Percentiles rank a stretch among this genome's conserved stretches.
phyloP scores from a whole-genome alignment of 2,888 invertebrate genomes.

The Cistogaster globosa region DNA sequence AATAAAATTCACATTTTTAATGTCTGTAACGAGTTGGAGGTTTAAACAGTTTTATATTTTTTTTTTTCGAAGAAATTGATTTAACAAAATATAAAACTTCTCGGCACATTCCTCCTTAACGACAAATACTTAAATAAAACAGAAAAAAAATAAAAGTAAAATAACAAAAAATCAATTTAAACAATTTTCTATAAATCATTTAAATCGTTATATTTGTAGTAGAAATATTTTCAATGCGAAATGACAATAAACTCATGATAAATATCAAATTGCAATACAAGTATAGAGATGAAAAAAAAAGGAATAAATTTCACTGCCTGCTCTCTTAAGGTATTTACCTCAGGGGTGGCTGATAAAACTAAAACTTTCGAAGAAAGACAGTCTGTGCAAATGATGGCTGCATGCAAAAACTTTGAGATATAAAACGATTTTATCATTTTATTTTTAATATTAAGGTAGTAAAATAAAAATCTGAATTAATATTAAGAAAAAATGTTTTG shows the following conservation, averaged over 20 bases:
- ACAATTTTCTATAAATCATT: slow-evolving; percentile 65
- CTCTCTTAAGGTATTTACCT: slow-evolving; percentile 13
- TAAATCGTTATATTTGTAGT: slow-evolving; percentile 27
- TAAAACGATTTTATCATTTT: not conserved
- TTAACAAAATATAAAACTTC: slow-evolving; percentile 43
- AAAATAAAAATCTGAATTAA: not conserved
- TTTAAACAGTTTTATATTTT: slow-evolving; percentile 37
- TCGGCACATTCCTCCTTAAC: slow-evolving; percentile 30
- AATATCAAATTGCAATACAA: slow-evolving; percentile 19
- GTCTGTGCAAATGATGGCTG: slow-evolving; percentile 40
- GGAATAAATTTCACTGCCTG: not conserved
- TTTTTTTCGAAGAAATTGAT: slow-evolving; percentile 33
- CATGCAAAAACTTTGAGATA: slow-evolving; percentile 5
- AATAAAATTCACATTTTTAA: slow-evolving; percentile 50
- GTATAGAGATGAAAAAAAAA: not conserved
- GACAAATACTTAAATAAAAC: slow-evolving; percentile 2
- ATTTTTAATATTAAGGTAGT: slow-evolving; percentile 8
- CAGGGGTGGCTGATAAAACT: slow-evolving; percentile 9
- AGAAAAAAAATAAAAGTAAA: slow-evolving; percentile 3
- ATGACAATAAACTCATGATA: slow-evolving; percentile 56
- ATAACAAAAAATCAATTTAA: slow-evolving; percentile 31
- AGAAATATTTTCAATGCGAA: slow-evolving; percentile 44
- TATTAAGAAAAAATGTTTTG: too few species aligned
- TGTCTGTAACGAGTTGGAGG: slow-evolving; percentile 54
- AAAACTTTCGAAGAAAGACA: slow-evolving; percentile 34